Conservation (phyloP, 2,888 invertebrate genomes). For the Trimorus sp. region DNA sequence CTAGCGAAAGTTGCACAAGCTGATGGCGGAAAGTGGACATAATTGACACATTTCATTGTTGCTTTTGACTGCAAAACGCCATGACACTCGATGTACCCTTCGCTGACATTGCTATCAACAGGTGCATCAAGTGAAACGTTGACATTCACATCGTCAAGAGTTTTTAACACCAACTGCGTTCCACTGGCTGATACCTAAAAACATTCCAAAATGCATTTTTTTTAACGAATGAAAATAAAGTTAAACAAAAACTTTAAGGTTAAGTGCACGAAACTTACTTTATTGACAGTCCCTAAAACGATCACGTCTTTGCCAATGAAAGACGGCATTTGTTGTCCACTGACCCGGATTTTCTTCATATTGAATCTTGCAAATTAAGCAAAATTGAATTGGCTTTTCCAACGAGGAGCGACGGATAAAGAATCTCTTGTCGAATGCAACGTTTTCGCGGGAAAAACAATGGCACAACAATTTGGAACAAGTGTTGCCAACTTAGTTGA, state of each 20-base stretch:
- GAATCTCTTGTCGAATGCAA: no score
- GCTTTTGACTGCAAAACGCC: constrained; percentile 75
- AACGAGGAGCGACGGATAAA: no score
- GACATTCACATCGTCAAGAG: constrained; percentile 73
- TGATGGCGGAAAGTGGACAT: constrained; percentile 68
- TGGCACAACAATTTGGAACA: no score
- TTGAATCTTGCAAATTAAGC: background rate
- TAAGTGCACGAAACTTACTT: constrained; percentile 66
- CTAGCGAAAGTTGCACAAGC: constrained; percentile 72
- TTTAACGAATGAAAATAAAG: background rate
- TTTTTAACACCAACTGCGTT: constrained; percentile 73
- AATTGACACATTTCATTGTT: constrained; percentile 73
- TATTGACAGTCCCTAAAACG: constrained; percentile 73
- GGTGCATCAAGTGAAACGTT: constrained; percentile 74
- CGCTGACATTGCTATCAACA: constrained; percentile 66
- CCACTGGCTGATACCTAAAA: constrained; percentile 73
- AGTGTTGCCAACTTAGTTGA: no score
- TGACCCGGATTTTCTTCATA: constrained; percentile 64
- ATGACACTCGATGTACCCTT: constrained; percentile 75
- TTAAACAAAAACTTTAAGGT: background rate
- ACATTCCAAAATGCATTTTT: background rate
- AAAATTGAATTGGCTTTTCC: no score
- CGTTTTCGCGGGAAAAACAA: no score
- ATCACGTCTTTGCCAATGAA: constrained; percentile 72
- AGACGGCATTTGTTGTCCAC: constrained; percentile 73